A percentile compares a stretch with the other conserved stretches of the same genome.
phyloP scores from a whole-genome alignment of 2,113 vertebrate genomes.

The Vulpes lagopus region DNA sequence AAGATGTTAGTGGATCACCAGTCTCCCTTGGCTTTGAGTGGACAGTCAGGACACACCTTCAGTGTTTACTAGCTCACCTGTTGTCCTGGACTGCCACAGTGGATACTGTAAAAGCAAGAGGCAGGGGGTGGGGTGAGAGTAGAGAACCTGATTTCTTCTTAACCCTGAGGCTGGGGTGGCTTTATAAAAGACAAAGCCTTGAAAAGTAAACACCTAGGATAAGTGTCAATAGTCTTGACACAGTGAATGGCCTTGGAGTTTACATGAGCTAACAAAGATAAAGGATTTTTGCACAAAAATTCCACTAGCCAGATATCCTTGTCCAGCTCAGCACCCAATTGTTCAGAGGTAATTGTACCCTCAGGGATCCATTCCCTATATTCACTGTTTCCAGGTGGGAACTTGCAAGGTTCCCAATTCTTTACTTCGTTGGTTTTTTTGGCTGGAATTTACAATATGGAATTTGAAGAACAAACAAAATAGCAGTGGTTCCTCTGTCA shows the following conservation, averaged over 20 bases:
- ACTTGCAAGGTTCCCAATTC: neutral
- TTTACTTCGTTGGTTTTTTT: neutral
- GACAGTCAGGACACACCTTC: neutral
- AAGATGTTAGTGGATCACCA: neutral
- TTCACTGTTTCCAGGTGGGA: neutral
- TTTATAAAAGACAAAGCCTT: neutral
- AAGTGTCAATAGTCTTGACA: neutral
- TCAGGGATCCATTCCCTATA: neutral
- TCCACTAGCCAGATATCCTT: neutral
- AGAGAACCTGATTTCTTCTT: neutral
- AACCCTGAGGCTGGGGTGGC: neutral
- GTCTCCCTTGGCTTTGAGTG: neutral
- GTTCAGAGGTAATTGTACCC: neutral
- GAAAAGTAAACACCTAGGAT: neutral
- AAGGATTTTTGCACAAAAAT: neutral
- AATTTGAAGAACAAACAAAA: neutral
- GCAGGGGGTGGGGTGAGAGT: fast-evolving
- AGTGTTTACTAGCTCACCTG: neutral
- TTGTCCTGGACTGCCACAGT: neutral
- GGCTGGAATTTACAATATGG: neutral
- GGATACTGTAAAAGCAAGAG: neutral
- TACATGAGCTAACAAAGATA: neutral
- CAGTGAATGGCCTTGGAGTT: neutral
- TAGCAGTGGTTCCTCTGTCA: neutral
- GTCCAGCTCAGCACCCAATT: neutral